Evolutionary conservation across 2,113 vertebrate genomes (phyloP).

Genomic region (Columba janthina): DNA sequence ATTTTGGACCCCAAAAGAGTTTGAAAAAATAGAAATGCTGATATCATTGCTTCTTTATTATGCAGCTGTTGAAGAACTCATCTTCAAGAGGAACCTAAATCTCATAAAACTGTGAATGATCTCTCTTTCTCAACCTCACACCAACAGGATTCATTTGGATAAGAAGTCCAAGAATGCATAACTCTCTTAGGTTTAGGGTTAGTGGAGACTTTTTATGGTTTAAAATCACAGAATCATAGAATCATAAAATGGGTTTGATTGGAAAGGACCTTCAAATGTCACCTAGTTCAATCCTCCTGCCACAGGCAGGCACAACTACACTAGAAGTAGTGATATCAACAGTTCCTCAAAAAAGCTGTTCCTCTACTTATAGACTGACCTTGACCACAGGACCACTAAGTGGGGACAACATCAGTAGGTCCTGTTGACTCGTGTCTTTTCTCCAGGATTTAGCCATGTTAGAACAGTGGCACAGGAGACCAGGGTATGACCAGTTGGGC

Average conservation of each 20-base stretch:
- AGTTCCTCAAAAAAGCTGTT: not conserved
- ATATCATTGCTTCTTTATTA: not conserved
- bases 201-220: not conserved
- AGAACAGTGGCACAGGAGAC: not conserved
- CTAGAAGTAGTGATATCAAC: not conserved
- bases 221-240: not conserved
- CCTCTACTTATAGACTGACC: not conserved
- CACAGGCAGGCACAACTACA: not conserved
- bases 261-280: not conserved
- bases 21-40: not conserved
- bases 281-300: accelerated
- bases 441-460: not conserved
- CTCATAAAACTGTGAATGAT: not conserved
- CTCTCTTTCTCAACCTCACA: not conserved
- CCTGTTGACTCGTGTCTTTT: not conserved
- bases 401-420: not conserved
- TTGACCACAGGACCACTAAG: not conserved
- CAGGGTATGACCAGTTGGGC: accelerated
- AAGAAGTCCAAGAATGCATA: not conserved
- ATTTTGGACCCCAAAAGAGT: not conserved
- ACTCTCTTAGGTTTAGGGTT: not conserved
- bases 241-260: not conserved
- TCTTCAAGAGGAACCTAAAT: not conserved
- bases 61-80: not conserved
- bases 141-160: not conserved